Conservation (phyloP, 2,113 vertebrate genomes). For the Scomber scombrus region DNA sequence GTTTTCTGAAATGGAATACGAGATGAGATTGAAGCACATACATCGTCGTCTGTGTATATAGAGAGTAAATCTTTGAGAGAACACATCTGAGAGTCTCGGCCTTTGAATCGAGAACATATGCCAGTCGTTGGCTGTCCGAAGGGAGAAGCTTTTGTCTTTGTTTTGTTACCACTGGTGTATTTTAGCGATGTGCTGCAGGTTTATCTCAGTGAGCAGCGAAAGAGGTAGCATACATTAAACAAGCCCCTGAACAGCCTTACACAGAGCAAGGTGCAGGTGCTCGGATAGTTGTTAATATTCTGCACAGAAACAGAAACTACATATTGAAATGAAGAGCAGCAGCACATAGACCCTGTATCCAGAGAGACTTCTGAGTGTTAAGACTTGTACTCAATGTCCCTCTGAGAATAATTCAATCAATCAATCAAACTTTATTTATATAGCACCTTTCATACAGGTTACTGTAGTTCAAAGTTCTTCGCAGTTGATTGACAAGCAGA, state of each 20-base stretch:
- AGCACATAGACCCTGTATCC: neutral
- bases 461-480: no score
- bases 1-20: constrained; percentile 40
- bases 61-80: constrained; percentile 11
- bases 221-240: neutral
- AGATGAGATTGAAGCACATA: constrained; percentile 23
- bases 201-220: neutral
- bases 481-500: no score
- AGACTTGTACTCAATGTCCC: no score
- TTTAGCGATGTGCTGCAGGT: neutral
- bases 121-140: neutral
- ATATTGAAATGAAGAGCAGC: neutral
- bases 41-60: neutral
- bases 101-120: constrained; percentile 41
- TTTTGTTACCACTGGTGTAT: neutral
- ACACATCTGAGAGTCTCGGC: constrained; percentile 10
- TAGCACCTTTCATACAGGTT: no score
- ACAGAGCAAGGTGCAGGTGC: neutral
- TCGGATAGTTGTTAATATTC: neutral
- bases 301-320: neutral
- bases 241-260: neutral
- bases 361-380: neutral
- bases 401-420: no score
- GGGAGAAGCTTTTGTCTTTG: constrained; percentile 23
- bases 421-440: no score